phyloP scores from a whole-genome alignment of 1,140 invertebrate species.

The Melanaphis sacchari region DNA sequence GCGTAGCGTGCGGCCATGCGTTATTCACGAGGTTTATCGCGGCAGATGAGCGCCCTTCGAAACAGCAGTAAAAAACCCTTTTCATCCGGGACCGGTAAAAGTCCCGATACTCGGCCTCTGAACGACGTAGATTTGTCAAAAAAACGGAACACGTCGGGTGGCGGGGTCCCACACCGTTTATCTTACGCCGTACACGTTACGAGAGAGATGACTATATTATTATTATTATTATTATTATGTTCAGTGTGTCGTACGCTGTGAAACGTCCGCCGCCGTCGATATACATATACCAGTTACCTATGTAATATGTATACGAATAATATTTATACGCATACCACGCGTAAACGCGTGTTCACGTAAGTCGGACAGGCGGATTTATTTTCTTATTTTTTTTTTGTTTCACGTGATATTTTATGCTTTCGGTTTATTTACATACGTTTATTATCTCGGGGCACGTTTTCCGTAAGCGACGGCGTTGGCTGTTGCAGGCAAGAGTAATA shows the following conservation, averaged over 20 bases:
- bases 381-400: background rate
- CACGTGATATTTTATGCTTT: background rate
- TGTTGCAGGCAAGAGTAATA: background rate
- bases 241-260: background rate
- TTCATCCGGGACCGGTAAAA: background rate
- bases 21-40: background rate
- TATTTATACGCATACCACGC: background rate
- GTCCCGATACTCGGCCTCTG: background rate
- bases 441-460: background rate
- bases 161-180: background rate
- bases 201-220: background rate
- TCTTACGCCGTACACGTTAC: background rate
- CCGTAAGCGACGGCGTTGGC: background rate
- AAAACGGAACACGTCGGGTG: background rate
- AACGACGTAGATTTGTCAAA: slow-evolving; percentile 15
- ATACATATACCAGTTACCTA: no score
- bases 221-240: background rate
- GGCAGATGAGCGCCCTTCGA: background rate
- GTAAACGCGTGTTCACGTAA: background rate
- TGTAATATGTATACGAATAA: no score
- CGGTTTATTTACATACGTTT: background rate
- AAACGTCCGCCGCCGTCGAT: no score
- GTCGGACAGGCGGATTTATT: background rate
- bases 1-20: background rate
- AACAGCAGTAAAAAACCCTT: background rate